Evolutionary conservation across 2,888 invertebrate genomes (phyloP).

Genomic region (Metallyticus violacea): DNA sequence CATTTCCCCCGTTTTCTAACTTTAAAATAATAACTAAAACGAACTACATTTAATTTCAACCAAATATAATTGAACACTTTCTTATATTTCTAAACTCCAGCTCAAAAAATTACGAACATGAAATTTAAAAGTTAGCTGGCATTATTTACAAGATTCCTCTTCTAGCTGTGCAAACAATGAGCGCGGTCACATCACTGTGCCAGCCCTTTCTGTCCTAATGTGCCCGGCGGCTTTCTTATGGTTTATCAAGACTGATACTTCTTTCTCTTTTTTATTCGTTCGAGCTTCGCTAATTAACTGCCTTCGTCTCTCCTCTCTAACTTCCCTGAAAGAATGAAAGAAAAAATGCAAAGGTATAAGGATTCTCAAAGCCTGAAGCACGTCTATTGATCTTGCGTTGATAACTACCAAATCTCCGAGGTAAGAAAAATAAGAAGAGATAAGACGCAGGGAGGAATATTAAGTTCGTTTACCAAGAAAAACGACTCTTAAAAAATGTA

Average conservation of each 20-base stretch:
- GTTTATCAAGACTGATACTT: not conserved
- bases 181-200: not conserved
- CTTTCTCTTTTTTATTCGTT: not conserved
- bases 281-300: not conserved
- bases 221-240: not conserved
- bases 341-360: not conserved
- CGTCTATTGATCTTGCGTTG: not conserved
- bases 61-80: too few species aligned
- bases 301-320: not conserved
- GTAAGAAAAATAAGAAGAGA: not conserved
- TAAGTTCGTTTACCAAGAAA: not conserved
- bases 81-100: too few species aligned
- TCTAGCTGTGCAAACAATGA: not conserved
- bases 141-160: not conserved
- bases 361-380: not conserved
- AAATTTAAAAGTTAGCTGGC: too few species aligned
- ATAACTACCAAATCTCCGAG: not conserved
- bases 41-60: too few species aligned
- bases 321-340: not conserved
- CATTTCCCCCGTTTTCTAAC: too few species aligned
- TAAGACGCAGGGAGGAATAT: not conserved
- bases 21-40: too few species aligned
- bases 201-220: not conserved
- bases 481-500: not conserved
- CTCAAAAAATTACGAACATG: too few species aligned